Conservation (phyloP, 1,140 invertebrate genomes). For the Maniola jurtina region DNA sequence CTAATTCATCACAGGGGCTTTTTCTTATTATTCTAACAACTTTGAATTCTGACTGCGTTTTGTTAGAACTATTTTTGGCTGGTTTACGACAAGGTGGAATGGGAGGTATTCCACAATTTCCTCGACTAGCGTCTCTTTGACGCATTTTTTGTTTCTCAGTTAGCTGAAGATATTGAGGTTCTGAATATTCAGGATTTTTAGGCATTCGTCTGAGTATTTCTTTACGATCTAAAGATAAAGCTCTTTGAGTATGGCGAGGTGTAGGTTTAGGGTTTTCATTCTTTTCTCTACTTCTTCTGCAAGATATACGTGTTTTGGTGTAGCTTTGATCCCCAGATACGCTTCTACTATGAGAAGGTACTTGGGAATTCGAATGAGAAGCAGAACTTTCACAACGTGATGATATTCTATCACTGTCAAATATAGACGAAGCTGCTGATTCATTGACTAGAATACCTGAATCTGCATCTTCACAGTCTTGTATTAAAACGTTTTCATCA, state of each 20-base stretch:
- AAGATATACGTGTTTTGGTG: slow-evolving; percentile 54
- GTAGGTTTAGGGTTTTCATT: slow-evolving; percentile 55
- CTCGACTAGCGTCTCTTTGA: slow-evolving; percentile 62
- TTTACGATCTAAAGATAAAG: slow-evolving; percentile 76
- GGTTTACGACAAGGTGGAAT: slow-evolving; percentile 75
- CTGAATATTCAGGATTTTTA: slow-evolving; percentile 60
- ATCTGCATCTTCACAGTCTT: slow-evolving; percentile 84
- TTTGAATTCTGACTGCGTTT: slow-evolving; percentile 75
- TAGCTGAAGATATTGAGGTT: slow-evolving; percentile 67
- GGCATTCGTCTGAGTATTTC: slow-evolving; percentile 77
- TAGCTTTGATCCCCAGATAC: slow-evolving; percentile 75
- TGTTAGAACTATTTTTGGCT: slow-evolving; percentile 69
- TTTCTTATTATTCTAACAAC: slow-evolving; percentile 85
- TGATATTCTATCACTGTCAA: slow-evolving; percentile 81
- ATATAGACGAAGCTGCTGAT: slow-evolving; percentile 83
- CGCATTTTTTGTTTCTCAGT: slow-evolving; percentile 73
- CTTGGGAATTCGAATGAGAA: slow-evolving; percentile 62
- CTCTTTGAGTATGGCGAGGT: slow-evolving; percentile 70
- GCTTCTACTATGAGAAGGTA: slow-evolving; percentile 69
- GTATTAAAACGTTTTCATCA: slow-evolving; percentile 80
- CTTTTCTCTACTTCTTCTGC: slow-evolving; percentile 64
- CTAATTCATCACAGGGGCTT: slow-evolving; percentile 85
- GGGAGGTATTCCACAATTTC: slow-evolving; percentile 68
- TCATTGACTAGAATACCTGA: slow-evolving; percentile 88
- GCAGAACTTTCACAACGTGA: slow-evolving; percentile 80